These are phyloP conservation scores for Hiodon alosoides DNA, from an alignment of 2,113 vertebrate species.

Conservation along the genomic window DNA sequence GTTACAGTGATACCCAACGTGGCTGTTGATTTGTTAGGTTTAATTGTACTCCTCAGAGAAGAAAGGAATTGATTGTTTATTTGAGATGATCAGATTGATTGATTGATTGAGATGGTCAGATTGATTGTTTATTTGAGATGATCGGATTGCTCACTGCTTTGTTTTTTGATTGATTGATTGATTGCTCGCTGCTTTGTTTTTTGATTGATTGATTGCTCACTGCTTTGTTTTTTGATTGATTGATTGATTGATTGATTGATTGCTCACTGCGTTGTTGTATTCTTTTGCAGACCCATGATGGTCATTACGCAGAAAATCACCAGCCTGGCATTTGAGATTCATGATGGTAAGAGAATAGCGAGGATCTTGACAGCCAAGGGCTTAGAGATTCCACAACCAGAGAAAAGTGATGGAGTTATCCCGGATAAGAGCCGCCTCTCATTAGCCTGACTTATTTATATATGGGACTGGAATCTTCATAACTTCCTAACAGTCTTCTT, in stretches of 20 bases:
- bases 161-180: not conserved
- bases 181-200: not conserved
- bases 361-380: no score
- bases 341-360: conserved; percentile 73
- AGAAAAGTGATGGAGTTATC: not conserved
- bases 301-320: conserved; percentile 96
- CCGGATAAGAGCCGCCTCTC: not conserved
- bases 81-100: no score
- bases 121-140: no score
- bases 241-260: not conserved
- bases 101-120: not conserved
- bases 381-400: not conserved
- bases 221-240: not conserved
- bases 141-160: not conserved
- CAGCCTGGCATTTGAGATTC: conserved; percentile 88
- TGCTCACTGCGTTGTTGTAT: conserved; percentile 1
- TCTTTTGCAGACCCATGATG: conserved; percentile 83
- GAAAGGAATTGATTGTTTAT: no score
- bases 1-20: no score
- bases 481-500: no score
- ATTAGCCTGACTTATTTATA: no score
- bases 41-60: no score
- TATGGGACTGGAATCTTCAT: no score
- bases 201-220: not conserved
- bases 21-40: not conserved